Base-by-base conservation (phyloP, 2,888 invertebrate genomes). In the Odontothrips loti region DNA sequence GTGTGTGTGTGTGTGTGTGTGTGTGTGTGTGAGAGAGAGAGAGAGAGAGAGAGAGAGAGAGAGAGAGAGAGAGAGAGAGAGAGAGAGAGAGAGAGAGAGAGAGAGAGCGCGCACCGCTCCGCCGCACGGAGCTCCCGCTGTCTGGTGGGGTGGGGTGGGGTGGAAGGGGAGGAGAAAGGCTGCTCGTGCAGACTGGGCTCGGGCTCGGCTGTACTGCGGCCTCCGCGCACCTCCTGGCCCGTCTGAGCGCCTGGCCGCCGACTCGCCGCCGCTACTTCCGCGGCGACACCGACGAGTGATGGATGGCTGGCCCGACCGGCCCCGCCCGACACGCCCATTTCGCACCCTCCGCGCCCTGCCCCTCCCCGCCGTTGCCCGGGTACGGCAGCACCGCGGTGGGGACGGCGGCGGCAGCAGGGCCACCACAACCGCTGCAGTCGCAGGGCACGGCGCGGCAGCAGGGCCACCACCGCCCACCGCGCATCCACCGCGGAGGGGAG, bases 221-320 rank as follows among this genome's bases (percentile, higher is more conserved):
- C 17, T 11, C 58, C 20, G 58, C 17, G 17, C 68, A 75, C 68
- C 68, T 75, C 68, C 68, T 75, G 23, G 68, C 27, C 10, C 23
- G 23, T n/a, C 68, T 75, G 68, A 12, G 68, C 68, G 23, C 68
- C 68, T 75, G 68, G 68, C 68, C 68, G 68, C 68, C 68, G 27
- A 12, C 68, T 75, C 68, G 68, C 68, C 68, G 68, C 68, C 27
- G 27, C 68, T 75, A 75, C 68, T 75, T 75, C 68, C 68, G 68
- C 68, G 68, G 23, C 68, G 68, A 75, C 68, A 75, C 27, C 68
- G 68, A 75, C 68, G 68, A 75, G 68, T 75, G 68, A 75, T 75
- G 68, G 68, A 75, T 75, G 68, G 68, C 68, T 75, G 68, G 11
- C 68, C 68, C 68, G 68, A 11, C 68, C 68, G 9, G 68, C 23